Evolutionary conservation across 2,888 invertebrate genomes (phyloP), one percentile per base, ranked within the genome.

Genomic region (Theretra japonica): DNA sequence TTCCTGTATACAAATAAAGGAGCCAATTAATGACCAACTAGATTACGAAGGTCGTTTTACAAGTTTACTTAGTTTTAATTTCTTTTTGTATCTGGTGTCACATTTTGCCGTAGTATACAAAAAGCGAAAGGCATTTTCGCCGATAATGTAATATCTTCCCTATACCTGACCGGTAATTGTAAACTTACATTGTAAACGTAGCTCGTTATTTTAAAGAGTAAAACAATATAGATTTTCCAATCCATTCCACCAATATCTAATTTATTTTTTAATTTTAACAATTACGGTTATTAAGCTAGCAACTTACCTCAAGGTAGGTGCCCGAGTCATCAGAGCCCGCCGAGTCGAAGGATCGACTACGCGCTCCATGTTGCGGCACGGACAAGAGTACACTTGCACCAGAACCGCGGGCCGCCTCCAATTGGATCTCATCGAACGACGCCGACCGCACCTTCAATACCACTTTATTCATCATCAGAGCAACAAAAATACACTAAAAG

Each of bases 361-460:
- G 95, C 72, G 96, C 97, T 60, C 96, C 95, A 50, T 95, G 92
- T 85, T 96, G 96, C 62, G 97, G 97, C 79, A 97, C 97, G 68
- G 96, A 94, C 60, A 97, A 93, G 77, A 96, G 90, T 6, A 92
- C 88, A 73, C 94, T 92, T 11, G 91, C 91, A 70, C 89, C 85
- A 2, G 89, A 89, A 74, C 95, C 95, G 73, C 97, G 96, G 82
- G 96, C 96, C 71, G 97, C 96, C 85, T 97, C 97, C 88, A 97
- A 88, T 88, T 97, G 97, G 88, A 97, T 98, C 94, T 98, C 98
- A 94, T 98, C 98, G 94, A 98, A 98, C 77, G 98, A 97, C 76
- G 97, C 97, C 76, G 98, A 98, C 82, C 98, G 97, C 83, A 98
- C 97, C 96, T 96, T 41, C 48, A 21, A 65, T 17, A 65, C 41